Evolutionary conservation across 2,797 vertebrate species (phyloP).

Genomic region (Jordanella pulchra): DNA sequence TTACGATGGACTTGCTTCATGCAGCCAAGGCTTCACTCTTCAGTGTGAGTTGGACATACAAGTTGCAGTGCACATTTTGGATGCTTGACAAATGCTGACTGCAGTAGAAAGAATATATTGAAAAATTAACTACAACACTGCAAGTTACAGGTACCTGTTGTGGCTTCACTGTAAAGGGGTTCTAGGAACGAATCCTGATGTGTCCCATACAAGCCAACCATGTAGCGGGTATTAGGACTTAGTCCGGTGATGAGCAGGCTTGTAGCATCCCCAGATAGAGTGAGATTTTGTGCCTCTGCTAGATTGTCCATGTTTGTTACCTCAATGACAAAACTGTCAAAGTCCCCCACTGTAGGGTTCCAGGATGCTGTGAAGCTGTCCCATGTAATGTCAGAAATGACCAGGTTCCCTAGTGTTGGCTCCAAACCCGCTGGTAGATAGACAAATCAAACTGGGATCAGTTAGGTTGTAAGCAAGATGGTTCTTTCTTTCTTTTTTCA

Average conservation of each 20-base stretch:
- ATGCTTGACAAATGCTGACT: slow-evolving; percentile 38
- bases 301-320: slow-evolving; percentile 85
- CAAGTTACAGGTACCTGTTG: slow-evolving; percentile 86
- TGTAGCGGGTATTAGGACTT: slow-evolving; percentile 84
- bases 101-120: slow-evolving; percentile 28
- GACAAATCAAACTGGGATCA: slow-evolving; percentile 77
- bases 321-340: slow-evolving; percentile 91
- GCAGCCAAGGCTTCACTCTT: slow-evolving; percentile 44
- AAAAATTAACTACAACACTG: slow-evolving; percentile 37
- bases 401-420: slow-evolving; percentile 81
- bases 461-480: slow-evolving; percentile 35
- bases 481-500: slow-evolving; percentile 12
- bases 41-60: slow-evolving; percentile 29
- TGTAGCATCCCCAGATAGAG: slow-evolving; percentile 81
- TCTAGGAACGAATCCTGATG: slow-evolving; percentile 81
- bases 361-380: slow-evolving; percentile 88
- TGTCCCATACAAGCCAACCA: slow-evolving; percentile 85
- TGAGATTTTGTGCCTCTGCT: slow-evolving; percentile 79
- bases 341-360: slow-evolving; percentile 81
- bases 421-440: slow-evolving; percentile 85
- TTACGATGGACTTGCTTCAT: slow-evolving; percentile 54
- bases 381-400: slow-evolving; percentile 84
- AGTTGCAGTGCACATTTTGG: slow-evolving; percentile 20
- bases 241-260: slow-evolving; percentile 82
- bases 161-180: slow-evolving; percentile 82